Percentiles rank a stretch among this genome's conserved stretches.
Evolutionary conservation across 2,888 invertebrate species (phyloP).

Genomic region (Pseudococcus longispinus): DNA sequence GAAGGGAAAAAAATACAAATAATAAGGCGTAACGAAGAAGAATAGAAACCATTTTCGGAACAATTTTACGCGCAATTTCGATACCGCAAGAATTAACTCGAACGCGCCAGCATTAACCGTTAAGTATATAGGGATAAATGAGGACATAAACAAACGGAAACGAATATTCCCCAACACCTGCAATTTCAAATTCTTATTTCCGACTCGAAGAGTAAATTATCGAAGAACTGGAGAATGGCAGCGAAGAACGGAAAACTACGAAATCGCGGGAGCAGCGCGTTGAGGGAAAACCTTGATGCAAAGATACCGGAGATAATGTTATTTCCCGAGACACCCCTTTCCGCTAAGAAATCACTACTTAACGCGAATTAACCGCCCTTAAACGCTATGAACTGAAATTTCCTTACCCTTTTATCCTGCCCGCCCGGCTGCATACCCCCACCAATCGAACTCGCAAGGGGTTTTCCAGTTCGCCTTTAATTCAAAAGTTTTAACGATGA

Average conservation of each 20-base stretch:
- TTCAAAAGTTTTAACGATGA: constrained; percentile 56
- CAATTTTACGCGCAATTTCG: constrained; percentile 43
- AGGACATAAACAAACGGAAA: constrained; percentile 40
- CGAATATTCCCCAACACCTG: constrained; percentile 47
- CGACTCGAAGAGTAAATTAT: constrained; percentile 47
- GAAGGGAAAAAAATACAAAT: not conserved
- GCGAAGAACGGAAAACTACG: constrained; percentile 36
- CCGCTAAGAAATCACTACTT: constrained; percentile 54
- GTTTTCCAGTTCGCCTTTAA: constrained; percentile 49
- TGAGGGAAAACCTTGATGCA: constrained; percentile 47
- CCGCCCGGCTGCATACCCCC: not conserved
- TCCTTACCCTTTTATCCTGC: constrained; percentile 38
- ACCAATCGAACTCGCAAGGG: constrained; percentile 46
- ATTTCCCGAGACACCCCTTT: constrained; percentile 54
- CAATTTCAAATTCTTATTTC: constrained; percentile 52
- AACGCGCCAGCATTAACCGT: constrained; percentile 23
- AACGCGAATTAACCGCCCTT: constrained; percentile 54
- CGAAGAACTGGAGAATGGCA: constrained; percentile 39
- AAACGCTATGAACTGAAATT: constrained; percentile 52
- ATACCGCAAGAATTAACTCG: constrained; percentile 41
- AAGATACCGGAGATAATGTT: constrained; percentile 55
- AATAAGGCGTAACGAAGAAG: constrained; percentile 40
- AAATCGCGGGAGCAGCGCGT: not conserved
- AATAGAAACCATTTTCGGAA: constrained; percentile 34
- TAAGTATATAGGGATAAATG: constrained; percentile 40